phyloP scores from a whole-genome alignment of 2,888 invertebrate species.

The Macrosiphum euphorbiae region DNA sequence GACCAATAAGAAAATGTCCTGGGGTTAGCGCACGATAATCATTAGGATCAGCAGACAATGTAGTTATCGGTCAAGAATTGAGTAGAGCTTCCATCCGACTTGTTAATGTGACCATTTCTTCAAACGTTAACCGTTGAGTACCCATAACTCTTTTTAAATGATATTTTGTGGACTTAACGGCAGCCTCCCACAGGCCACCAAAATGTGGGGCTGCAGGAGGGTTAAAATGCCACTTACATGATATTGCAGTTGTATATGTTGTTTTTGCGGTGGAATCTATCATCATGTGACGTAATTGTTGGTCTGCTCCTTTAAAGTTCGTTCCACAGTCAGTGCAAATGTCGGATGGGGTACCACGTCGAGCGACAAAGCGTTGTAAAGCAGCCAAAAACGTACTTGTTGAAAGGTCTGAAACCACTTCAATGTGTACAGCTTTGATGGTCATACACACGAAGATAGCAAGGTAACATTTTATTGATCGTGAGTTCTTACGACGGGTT shows the following conservation, averaged over 20 bases:
- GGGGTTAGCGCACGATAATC: neutral
- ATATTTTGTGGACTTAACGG: neutral
- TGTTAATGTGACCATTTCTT: neutral
- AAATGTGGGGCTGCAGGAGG: neutral
- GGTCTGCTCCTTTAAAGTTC: neutral
- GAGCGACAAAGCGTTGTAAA: slow-evolving; percentile 1
- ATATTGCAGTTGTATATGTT: neutral
- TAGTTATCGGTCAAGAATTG: neutral
- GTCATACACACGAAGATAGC: neutral
- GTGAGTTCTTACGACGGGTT: neutral
- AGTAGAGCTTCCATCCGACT: neutral
- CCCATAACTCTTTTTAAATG: neutral
- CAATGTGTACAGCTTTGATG: neutral
- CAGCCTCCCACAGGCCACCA: neutral
- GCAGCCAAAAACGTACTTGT: neutral
- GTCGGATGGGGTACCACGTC: neutral
- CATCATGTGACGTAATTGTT: neutral
- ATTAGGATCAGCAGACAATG: neutral
- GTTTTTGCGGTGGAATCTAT: neutral
- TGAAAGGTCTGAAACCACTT: neutral
- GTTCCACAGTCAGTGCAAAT: neutral
- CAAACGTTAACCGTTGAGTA: neutral
- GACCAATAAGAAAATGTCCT: neutral
- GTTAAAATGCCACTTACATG: neutral
- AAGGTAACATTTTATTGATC: neutral